Conservation (phyloP, 2,113 vertebrate species). For the Geococcyx californianus region DNA sequence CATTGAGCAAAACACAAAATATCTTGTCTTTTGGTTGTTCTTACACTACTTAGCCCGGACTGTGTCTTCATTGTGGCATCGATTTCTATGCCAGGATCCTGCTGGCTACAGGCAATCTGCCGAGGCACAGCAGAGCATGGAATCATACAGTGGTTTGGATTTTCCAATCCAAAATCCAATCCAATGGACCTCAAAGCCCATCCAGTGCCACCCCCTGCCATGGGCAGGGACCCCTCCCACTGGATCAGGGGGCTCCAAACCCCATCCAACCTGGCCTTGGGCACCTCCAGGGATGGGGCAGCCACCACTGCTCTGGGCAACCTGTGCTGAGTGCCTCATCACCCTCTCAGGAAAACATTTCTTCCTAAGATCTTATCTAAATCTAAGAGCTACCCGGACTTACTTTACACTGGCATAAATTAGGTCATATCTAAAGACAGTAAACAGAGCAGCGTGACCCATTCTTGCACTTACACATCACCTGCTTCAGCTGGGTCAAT, state of each 20-base stretch:
- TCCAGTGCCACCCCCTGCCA: too few species aligned
- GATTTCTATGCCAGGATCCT: background rate
- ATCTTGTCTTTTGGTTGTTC: background rate
- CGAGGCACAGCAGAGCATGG: background rate
- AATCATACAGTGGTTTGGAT: too few species aligned
- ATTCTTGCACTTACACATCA: background rate
- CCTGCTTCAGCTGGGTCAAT: background rate
- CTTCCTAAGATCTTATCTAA: too few species aligned
- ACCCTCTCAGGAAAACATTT: too few species aligned
- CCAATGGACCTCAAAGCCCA: too few species aligned
- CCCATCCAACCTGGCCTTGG: too few species aligned
- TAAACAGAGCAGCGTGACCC: background rate
- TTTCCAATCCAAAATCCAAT: too few species aligned
- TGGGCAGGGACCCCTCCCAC: too few species aligned
- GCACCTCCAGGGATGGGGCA: too few species aligned
- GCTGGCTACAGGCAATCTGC: background rate
- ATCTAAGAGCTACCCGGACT: background rate
- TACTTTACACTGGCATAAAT: background rate
- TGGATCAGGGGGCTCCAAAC: too few species aligned
- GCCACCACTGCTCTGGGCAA: too few species aligned
- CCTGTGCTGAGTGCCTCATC: too few species aligned
- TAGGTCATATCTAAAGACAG: background rate
- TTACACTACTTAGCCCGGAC: fast-evolving
- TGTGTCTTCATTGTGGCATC: fast-evolving
- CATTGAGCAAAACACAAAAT: background rate